phyloP scores from a whole-genome alignment of 1,140 invertebrate genomes.

The Cherax destructor region DNA sequence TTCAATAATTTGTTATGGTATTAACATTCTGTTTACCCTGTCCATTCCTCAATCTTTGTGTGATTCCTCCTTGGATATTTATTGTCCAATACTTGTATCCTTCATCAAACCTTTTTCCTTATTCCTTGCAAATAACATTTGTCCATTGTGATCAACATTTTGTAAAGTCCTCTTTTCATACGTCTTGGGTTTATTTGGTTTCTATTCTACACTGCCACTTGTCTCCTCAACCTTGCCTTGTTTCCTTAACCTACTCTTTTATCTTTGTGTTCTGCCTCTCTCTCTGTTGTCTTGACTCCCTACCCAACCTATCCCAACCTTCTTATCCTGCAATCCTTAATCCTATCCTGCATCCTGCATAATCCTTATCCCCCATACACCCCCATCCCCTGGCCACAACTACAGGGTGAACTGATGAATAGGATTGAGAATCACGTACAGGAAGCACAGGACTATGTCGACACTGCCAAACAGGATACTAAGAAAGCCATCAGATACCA shows the following conservation, averaged over 20 bases:
- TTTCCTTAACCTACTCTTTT: constrained; percentile 35
- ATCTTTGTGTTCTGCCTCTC: constrained; percentile 43
- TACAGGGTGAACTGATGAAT: constrained; percentile 82
- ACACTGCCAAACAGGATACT: constrained; percentile 85
- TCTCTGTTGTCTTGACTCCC: constrained; percentile 42
- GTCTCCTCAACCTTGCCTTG: constrained; percentile 49
- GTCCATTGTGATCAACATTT: constrained; percentile 44
- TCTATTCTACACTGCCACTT: constrained; percentile 51
- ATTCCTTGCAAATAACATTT: constrained; percentile 25
- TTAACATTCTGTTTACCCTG: constrained; percentile 19
- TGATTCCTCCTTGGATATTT: constrained; percentile 34
- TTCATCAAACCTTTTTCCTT: constrained; percentile 34
- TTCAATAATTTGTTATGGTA: constrained; percentile 28
- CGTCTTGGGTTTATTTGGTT: constrained; percentile 62
- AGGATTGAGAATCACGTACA: constrained; percentile 81
- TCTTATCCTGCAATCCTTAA: constrained; percentile 32
- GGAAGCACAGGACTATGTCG: constrained; percentile 83
- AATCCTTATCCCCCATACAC: constrained; percentile 7
- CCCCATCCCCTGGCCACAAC: constrained; percentile 52
- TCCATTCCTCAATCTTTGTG: constrained; percentile 38
- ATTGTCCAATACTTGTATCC: constrained; percentile 51
- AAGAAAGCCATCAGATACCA: constrained; percentile 88
- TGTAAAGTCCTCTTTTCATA: constrained; percentile 54
- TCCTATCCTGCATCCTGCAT: constrained; percentile 48
- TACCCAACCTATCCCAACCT: neutral